Conservation (phyloP, 2,113 vertebrate species). For the Lagopus muta region DNA sequence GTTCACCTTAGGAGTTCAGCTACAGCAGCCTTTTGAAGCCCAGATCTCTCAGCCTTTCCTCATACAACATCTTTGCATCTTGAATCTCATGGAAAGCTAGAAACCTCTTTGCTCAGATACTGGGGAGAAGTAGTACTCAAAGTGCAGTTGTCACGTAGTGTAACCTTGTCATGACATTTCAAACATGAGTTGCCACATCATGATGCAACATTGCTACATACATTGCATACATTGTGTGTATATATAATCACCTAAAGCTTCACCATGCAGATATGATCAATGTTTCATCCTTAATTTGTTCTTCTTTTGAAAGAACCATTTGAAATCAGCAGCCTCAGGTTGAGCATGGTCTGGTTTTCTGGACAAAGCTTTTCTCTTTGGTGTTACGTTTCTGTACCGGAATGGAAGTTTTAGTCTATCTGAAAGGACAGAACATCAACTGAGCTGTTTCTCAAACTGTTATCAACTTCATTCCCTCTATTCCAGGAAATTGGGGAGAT, state of each 20-base stretch:
- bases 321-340: neutral
- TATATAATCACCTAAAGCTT: neutral
- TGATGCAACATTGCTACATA: too few relatives aligned
- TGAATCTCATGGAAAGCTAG: neutral
- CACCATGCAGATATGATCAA: neutral
- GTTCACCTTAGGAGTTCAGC: neutral
- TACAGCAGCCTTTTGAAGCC: neutral
- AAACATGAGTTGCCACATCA: neutral
- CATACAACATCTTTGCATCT: neutral
- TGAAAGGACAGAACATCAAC: neutral
- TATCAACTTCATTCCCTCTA: neutral
- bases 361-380: neutral
- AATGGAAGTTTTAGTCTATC: neutral
- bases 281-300: neutral
- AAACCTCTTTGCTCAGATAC: neutral
- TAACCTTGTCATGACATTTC: neutral
- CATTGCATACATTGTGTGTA: neutral
- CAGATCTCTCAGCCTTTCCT: too few relatives aligned
- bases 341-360: neutral
- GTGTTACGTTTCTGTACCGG: neutral
- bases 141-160: neutral
- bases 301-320: neutral
- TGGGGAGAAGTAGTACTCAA: neutral
- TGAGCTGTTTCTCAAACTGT: neutral
- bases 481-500: neutral